Conservation (phyloP, 2,888 invertebrate genomes). For the Timema podura region DNA sequence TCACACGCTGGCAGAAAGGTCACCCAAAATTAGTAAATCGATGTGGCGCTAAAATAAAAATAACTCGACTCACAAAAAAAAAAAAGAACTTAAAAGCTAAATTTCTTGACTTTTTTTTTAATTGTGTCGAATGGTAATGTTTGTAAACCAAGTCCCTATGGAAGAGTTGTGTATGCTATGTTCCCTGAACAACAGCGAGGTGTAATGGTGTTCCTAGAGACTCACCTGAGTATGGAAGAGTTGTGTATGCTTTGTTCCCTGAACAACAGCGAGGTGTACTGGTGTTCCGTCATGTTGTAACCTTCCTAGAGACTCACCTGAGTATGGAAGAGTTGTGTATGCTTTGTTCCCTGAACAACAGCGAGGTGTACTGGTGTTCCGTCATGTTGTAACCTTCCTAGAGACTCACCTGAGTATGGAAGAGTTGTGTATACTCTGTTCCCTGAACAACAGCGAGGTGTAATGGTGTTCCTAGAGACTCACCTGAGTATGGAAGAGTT, state of each 20-base stretch:
- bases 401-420: conserved; percentile 50
- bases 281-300: conserved; percentile 57
- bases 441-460: conserved; percentile 49
- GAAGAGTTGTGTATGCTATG: too few species aligned
- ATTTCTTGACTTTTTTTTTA: too few species aligned
- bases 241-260: conserved; percentile 47
- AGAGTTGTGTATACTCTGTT: conserved; percentile 49
- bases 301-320: conserved; percentile 53
- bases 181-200: too few species aligned
- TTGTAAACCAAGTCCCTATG: not conserved
- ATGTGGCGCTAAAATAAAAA: too few species aligned
- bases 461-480: conserved; percentile 49
- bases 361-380: conserved; percentile 54
- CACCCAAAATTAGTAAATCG: too few species aligned
- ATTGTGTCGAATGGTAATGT: too few species aligned
- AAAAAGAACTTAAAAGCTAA: too few species aligned
- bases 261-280: conserved; percentile 51
- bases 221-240: conserved; percentile 54
- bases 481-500: conserved; percentile 55
- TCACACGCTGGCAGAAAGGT: too few species aligned
- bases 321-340: conserved; percentile 51
- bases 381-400: conserved; percentile 58
- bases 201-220: conserved; percentile 8
- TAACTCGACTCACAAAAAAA: too few species aligned
- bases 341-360: conserved; percentile 46